These are phyloP conservation scores for Hypsibius dujardini DNA, from an alignment of 1,140 invertebrate genomes.

Conservation along the genomic window DNA sequence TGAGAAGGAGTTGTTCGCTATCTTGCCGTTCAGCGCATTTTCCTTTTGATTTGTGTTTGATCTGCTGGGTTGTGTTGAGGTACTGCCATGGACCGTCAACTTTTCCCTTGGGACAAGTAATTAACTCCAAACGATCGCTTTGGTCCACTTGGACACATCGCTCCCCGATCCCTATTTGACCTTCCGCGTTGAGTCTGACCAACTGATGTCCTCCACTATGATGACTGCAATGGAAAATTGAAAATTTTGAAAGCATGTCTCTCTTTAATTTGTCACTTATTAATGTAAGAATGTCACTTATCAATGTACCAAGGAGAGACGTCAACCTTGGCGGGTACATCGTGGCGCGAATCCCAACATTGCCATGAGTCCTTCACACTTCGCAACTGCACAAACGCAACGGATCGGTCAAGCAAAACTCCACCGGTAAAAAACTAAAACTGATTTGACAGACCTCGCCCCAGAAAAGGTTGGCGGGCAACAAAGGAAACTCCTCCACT, in stretches of 20 bases:
- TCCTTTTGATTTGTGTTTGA: slow-evolving; percentile 19
- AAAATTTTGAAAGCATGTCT: too few species aligned
- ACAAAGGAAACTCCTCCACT: slow-evolving; percentile 72
- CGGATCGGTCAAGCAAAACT: not conserved
- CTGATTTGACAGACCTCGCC: slow-evolving; percentile 50
- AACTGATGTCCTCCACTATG: slow-evolving; percentile 85
- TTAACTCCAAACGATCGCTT: slow-evolving; percentile 58
- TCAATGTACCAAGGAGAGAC: slow-evolving; percentile 45
- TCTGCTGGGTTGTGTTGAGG: slow-evolving; percentile 40
- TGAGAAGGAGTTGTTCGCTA: not conserved
- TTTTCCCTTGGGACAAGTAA: slow-evolving; percentile 70
- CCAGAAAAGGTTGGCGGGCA: slow-evolving; percentile 87
- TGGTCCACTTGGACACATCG: slow-evolving; percentile 70
- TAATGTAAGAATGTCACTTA: too few species aligned
- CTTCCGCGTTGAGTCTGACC: slow-evolving; percentile 73
- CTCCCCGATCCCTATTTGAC: slow-evolving; percentile 84
- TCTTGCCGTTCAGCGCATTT: not conserved
- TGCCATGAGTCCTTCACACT: slow-evolving; percentile 49
- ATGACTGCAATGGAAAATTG: slow-evolving; percentile 37
- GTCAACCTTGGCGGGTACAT: slow-evolving; percentile 63
- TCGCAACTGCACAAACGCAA: slow-evolving; percentile 38
- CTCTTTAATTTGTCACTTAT: too few species aligned
- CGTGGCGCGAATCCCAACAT: slow-evolving; percentile 70
- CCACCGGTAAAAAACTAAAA: not conserved
- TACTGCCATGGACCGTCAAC: slow-evolving; percentile 83